A percentile compares a stretch with the other conserved stretches of the same genome.
These are phyloP conservation scores for Crotalus tigris DNA, from an alignment of 2,113 vertebrate species.

Conservation along the genomic window DNA sequence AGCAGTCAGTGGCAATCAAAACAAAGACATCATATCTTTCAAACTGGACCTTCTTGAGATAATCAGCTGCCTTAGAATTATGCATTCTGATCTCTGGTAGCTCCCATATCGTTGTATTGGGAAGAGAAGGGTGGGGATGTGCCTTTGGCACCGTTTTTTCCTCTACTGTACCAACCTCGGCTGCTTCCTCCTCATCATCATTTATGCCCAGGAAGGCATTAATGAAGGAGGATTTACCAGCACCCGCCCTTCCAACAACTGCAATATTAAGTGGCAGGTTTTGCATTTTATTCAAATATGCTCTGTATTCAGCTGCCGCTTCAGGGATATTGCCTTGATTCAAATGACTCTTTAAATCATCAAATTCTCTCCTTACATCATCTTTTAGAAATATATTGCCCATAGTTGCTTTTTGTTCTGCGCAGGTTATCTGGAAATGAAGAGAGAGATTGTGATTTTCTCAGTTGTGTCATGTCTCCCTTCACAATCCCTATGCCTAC, in stretches of 20 bases:
- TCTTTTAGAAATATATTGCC: background rate
- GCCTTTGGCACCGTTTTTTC: background rate
- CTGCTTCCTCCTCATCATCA: too few relatives aligned
- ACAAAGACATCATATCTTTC: conserved; percentile 59
- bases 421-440: background rate
- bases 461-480: background rate
- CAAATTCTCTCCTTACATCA: too few relatives aligned
- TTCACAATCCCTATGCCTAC: background rate
- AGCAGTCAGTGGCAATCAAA: conserved; percentile 42
- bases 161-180: background rate
- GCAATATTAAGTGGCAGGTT: too few relatives aligned
- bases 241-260: too few relatives aligned
- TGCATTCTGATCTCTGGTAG: conserved; percentile 49
- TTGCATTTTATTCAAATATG: too few relatives aligned
- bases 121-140: conserved; percentile 19
- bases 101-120: conserved; percentile 54
- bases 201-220: too few relatives aligned
- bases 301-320: too few relatives aligned
- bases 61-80: conserved; percentile 4
- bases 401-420: background rate
- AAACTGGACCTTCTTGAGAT: conserved; percentile 23
- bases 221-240: too few relatives aligned
- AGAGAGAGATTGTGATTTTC: background rate
- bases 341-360: too few relatives aligned
- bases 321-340: too few relatives aligned